Conservation (phyloP, 2,113 vertebrate genomes). For the Planiliza haematocheilus region DNA sequence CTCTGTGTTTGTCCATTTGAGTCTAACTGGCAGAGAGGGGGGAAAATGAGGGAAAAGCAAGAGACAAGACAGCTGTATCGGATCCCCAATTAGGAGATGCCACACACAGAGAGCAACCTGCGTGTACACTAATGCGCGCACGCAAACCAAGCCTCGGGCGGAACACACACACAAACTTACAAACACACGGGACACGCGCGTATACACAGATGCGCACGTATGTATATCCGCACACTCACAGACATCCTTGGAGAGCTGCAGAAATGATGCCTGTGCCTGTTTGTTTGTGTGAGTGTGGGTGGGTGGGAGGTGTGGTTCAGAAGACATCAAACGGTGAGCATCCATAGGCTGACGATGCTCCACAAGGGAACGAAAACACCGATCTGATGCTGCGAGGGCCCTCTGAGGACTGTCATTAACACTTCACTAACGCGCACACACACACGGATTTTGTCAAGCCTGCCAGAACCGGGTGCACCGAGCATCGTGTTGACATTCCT, state of each 20-base stretch:
- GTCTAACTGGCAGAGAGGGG: conserved; percentile 52
- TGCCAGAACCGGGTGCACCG: conserved; percentile 29
- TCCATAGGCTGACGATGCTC: conserved; percentile 56
- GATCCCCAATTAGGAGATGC: conserved; percentile 72
- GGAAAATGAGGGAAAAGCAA: conserved; percentile 45
- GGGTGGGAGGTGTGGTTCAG: conserved; percentile 29
- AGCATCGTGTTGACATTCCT: conserved; percentile 34
- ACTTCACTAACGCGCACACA: conserved; percentile 49
- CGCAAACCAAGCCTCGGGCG: background rate
- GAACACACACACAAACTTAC: background rate
- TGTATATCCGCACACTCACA: conserved; percentile 22
- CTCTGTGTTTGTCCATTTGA: conserved; percentile 60
- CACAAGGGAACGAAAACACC: conserved; percentile 51
- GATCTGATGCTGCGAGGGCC: conserved; percentile 55
- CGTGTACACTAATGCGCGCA: conserved; percentile 16
- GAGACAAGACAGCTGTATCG: conserved; percentile 70
- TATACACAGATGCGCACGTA: conserved; percentile 10
- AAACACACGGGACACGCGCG: background rate
- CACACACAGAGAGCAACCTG: conserved; percentile 64
- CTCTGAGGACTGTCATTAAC: conserved; percentile 68
- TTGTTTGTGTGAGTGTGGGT: conserved; percentile 9
- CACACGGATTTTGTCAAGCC: conserved; percentile 47
- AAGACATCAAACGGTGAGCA: conserved; percentile 66
- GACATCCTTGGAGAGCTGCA: conserved; percentile 38
- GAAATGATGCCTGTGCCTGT: conserved; percentile 15